Conservation (phyloP, 2,113 vertebrate species). For the Cavia aperea region DNA sequence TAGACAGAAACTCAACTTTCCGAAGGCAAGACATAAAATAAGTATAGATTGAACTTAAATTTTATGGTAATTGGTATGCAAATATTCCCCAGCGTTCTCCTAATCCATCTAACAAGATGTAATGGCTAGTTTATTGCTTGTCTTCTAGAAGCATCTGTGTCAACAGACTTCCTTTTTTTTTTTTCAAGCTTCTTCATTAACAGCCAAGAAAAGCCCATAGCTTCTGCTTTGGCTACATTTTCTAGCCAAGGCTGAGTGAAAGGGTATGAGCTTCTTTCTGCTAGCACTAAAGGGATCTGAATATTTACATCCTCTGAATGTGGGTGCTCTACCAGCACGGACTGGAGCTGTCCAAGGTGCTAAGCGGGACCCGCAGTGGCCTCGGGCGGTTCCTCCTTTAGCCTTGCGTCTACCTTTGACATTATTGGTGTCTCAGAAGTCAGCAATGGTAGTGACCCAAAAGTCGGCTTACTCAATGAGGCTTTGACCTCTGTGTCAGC, state of each 20-base stretch:
- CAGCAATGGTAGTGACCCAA: background rate
- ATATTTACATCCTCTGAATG: background rate
- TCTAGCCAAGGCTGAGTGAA: background rate
- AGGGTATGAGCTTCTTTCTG: background rate
- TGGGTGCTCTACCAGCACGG: fast-evolving
- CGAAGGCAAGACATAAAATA: slow-evolving; percentile 46
- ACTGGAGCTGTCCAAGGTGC: slow-evolving; percentile 13
- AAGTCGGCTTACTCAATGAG: background rate
- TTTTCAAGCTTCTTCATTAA: slow-evolving; percentile 51
- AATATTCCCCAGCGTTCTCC: slow-evolving; percentile 31
- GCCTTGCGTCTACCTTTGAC: background rate
- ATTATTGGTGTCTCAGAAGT: background rate
- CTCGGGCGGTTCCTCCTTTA: background rate
- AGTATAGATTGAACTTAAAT: slow-evolving; percentile 60
- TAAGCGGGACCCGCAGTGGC: fast-evolving
- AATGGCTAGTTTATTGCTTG: slow-evolving; percentile 52
- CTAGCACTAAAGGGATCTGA: background rate
- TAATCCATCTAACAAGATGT: slow-evolving; percentile 54
- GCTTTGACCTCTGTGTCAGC: background rate
- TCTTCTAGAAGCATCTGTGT: slow-evolving; percentile 56
- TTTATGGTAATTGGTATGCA: slow-evolving; percentile 63
- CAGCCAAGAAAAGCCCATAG: slow-evolving; percentile 5
- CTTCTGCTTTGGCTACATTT: slow-evolving; percentile 31
- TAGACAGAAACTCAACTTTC: slow-evolving; percentile 53
- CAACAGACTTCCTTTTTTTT: slow-evolving; percentile 41